Evolutionary conservation across 2,888 invertebrate species (phyloP), one percentile per base, ranked within the genome.

Genomic region (Trichopoda pennipes): DNA sequence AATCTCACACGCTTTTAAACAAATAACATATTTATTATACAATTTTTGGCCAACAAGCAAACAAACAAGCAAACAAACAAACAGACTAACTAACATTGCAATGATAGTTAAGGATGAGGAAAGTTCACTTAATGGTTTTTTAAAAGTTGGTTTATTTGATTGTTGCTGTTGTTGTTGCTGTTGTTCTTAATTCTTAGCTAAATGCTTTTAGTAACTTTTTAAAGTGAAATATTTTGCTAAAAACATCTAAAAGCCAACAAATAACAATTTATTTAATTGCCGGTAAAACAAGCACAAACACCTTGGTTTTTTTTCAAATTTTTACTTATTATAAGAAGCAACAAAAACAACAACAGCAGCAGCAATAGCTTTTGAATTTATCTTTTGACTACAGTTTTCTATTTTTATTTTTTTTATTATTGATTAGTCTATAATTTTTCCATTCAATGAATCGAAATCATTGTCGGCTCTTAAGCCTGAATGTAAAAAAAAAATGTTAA

Each of bases 351-450:
- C 23, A 28, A 28, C 23, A 28, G 4, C 16, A 53, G 72, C 16
- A 56, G 32, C 58, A 63, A 32, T 53, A 69, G 53, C 32, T 53
- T 49, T 58, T 56, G 19, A 53, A 75, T 51, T 60, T 58, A 58
- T 72, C 70, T 75, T 68, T 70, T 66, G 63, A 44, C 75, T 82
- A 63, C 68, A 60, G 19, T n/a, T 61, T 63, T 55, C 28, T 85
- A 87, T n/a, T n/a, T n/a, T n/a, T n/a, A n/a, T n/a, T n/a, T n/a
- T n/a, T n/a, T n/a, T n/a, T n/a, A n/a, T n/a, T n/a, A n/a, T 88
- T 87, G 89, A 89, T 89, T 89, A 88, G 88, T 84, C 88, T 86
- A 89, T 89, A 87, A 89, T 89, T 90, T 89, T 89, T 87, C 89
- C 86, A 87, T 88, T 89, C 89, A 90, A 81, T 89, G 89, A 88